Evolutionary conservation across 2,797 vertebrate genomes (phyloP), one percentile per base, ranked within the genome.

Genomic region (Brachyalestes nurse): DNA sequence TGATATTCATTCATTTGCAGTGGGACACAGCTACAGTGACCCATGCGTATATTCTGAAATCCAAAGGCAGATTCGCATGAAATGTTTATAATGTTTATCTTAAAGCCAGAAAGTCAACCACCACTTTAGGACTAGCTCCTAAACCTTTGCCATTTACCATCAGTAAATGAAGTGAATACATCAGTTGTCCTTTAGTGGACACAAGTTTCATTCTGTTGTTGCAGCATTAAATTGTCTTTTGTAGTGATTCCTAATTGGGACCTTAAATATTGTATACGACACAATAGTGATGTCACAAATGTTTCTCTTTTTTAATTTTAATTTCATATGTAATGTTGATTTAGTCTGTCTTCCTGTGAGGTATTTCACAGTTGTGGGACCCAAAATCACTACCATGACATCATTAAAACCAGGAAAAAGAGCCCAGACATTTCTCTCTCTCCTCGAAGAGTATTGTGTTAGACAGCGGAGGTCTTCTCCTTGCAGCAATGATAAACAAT

Each of bases 1-100:
- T 71, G 47, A 49, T 10, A 21, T 79, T 57, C 25, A 28, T 72
- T 71, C 1, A 23, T 71, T 34, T 72, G 70, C 51, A 40, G n/a
- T 72, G 40, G 5, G 40, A 72, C 12, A 28, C 21, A 34, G 13
- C 9, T 17, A 21, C 49, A 57, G 17, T 55, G 9, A 53, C 9
- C 47, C 14, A 28, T 34, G 45, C 19, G 5, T 12, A 40, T 57
- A n/a, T 38, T 7, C 5, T 34, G 69, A 51, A n/a, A 34, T n/a
- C 25, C n/a, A 21, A 57, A 13, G n/a, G 17, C 51, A 38, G 17
- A 51, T 12, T 49, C 34, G 19, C 34, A 49, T 25, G 13, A 13
- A 23, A 25, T 51, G 25, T 57, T 71, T 71, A 28, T 5, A 53
- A 2, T 53, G 25, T 51, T 71, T 71, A 55, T 57, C 4, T 40